phyloP scores from a whole-genome alignment of 2,888 invertebrate species.

The Meliscaeva auricollis region DNA sequence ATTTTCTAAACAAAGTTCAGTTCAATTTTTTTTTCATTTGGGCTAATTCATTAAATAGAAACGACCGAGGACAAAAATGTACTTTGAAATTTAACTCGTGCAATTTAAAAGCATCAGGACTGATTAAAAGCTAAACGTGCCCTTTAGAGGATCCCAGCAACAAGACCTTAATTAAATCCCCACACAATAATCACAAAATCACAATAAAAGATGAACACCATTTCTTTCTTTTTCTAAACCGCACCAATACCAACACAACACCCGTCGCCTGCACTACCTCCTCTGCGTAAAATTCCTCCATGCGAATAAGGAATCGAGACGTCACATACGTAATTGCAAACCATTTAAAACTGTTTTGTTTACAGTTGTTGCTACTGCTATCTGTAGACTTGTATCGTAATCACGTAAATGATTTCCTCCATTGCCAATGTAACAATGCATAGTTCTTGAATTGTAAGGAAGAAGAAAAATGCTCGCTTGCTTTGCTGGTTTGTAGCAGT shows the following conservation, averaged over 20 bases:
- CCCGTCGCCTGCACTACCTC: not conserved
- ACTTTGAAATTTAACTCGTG: not conserved
- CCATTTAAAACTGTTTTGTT: conserved; percentile 70
- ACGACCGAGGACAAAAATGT: not conserved
- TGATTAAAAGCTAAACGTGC: conserved; percentile 20
- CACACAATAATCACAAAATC: conserved; percentile 52
- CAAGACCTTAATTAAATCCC: conserved; percentile 40
- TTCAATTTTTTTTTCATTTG: too few species aligned
- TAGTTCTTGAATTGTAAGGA: conserved; percentile 36
- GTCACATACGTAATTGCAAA: conserved; percentile 67
- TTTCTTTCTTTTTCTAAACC: conserved; percentile 9
- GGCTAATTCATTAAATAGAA: too few species aligned
- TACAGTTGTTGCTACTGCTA: conserved; percentile 54
- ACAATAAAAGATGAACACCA: conserved; percentile 32
- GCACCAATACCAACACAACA: conserved; percentile 8
- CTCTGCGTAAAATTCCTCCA: conserved; percentile 5
- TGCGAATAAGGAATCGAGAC: conserved; percentile 41
- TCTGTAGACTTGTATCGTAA: conserved; percentile 65
- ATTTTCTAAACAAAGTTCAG: too few species aligned
- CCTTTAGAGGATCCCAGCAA: conserved; percentile 12
- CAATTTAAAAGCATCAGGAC: not conserved
- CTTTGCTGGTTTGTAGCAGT: conserved; percentile 44
- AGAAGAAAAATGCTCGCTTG: conserved; percentile 34
- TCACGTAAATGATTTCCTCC: conserved; percentile 65
- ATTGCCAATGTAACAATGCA: conserved; percentile 61